phyloP scores from a whole-genome alignment of 2,888 invertebrate genomes.

The Stenodema calcarata region DNA sequence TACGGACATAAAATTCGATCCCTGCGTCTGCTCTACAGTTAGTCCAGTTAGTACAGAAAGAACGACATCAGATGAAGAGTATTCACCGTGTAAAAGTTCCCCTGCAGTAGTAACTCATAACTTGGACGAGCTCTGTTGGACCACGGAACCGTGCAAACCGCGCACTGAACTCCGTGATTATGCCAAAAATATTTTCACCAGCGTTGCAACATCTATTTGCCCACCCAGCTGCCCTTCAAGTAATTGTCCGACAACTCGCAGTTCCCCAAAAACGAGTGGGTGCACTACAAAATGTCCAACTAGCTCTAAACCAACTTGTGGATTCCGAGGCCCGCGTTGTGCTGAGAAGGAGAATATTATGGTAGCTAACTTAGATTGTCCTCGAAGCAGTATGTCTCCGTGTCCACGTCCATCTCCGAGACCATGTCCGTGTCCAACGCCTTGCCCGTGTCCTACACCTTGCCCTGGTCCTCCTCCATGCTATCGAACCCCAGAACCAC shows the following conservation, averaged over 20 bases:
- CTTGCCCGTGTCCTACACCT: background rate
- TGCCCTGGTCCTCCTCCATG: background rate
- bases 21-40: background rate
- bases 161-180: background rate
- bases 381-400: background rate
- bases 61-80: background rate
- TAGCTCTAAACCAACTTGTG: background rate
- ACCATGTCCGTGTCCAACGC: background rate
- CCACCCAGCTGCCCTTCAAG: background rate
- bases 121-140: background rate
- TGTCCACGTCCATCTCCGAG: background rate
- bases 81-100: background rate
- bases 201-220: background rate
- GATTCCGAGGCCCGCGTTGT: background rate
- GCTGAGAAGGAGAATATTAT: background rate
- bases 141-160: background rate
- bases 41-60: background rate
- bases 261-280: background rate
- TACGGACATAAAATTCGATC: background rate
- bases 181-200: background rate
- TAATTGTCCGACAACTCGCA: too few species aligned
- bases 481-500: background rate
- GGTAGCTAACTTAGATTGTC: background rate
- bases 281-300: background rate
- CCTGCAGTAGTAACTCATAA: background rate